A percentile compares a stretch with the other conserved stretches of the same genome.
phyloP scores from a whole-genome alignment of 2,797 vertebrate species.

The Mycteria americana region DNA sequence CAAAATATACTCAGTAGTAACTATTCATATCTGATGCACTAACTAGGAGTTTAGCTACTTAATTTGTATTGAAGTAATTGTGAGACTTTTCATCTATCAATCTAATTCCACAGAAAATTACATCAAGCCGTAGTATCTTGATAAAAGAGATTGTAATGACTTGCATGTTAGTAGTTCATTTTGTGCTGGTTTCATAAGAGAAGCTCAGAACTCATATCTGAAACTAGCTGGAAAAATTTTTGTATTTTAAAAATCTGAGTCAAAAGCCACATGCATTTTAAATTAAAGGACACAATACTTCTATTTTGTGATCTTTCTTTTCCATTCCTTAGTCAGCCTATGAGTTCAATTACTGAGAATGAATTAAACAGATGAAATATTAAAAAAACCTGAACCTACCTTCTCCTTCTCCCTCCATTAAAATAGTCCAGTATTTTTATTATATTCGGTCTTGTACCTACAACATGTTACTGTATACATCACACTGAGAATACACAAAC shows the following conservation, averaged over 20 bases:
- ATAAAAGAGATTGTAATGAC: neutral
- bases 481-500: neutral
- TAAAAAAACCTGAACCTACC: neutral
- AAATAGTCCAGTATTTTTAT: neutral
- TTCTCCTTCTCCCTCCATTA: neutral
- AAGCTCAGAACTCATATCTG: neutral
- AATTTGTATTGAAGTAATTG: neutral
- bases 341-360: neutral
- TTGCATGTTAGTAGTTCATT: neutral
- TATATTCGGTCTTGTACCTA: neutral
- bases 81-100: neutral
- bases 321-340: neutral
- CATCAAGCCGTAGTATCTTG: neutral
- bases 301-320: neutral
- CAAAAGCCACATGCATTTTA: neutral
- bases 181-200: neutral
- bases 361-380: neutral
- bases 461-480: neutral
- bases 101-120: neutral
- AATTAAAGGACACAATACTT: neutral
- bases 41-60: neutral
- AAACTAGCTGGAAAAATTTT: neutral
- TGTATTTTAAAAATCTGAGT: neutral
- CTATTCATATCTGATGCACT: constrained; percentile 2
- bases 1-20: constrained; percentile 30